phyloP scores from a whole-genome alignment of 2,113 vertebrate species.

The Furnarius figulus region DNA sequence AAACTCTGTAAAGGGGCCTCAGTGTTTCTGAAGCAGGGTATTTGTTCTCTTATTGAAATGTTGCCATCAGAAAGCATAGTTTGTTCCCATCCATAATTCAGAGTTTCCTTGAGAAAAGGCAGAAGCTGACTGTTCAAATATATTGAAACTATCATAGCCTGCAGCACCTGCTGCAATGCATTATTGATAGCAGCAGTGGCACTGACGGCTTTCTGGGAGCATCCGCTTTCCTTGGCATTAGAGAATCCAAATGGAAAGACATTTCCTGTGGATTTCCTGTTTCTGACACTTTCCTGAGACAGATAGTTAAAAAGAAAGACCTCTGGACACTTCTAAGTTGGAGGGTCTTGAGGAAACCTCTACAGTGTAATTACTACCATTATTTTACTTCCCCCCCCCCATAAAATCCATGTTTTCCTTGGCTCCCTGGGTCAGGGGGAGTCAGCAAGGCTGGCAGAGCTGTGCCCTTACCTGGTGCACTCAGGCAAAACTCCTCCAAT shows the following conservation, averaged over 20 bases:
- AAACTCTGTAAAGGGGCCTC: background rate
- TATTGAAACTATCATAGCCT: slow-evolving; percentile 30
- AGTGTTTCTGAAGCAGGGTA: background rate
- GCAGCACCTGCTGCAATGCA: slow-evolving; percentile 58
- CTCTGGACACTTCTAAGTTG: background rate
- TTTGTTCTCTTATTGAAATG: slow-evolving; percentile 15
- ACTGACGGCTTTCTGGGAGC: background rate
- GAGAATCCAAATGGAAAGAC: background rate
- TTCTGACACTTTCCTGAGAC: background rate
- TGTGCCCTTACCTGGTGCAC: background rate
- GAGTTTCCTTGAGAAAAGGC: slow-evolving; percentile 47
- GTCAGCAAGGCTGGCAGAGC: background rate
- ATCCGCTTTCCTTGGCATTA: background rate
- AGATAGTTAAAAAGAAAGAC: background rate
- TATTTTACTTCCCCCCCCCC: background rate
- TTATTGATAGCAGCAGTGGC: slow-evolving; percentile 42
- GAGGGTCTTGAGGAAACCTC: background rate
- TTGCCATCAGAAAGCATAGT: slow-evolving; percentile 48
- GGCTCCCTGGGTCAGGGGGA: background rate
- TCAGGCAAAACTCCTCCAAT: background rate
- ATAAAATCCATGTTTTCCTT: background rate
- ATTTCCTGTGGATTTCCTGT: background rate
- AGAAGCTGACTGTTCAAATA: slow-evolving; percentile 53
- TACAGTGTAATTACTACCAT: background rate
- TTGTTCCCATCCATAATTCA: slow-evolving; percentile 71